These are phyloP conservation scores for Ptychochromis oligacanthus DNA, from an alignment of 2,113 vertebrate species.

Conservation along the genomic window DNA sequence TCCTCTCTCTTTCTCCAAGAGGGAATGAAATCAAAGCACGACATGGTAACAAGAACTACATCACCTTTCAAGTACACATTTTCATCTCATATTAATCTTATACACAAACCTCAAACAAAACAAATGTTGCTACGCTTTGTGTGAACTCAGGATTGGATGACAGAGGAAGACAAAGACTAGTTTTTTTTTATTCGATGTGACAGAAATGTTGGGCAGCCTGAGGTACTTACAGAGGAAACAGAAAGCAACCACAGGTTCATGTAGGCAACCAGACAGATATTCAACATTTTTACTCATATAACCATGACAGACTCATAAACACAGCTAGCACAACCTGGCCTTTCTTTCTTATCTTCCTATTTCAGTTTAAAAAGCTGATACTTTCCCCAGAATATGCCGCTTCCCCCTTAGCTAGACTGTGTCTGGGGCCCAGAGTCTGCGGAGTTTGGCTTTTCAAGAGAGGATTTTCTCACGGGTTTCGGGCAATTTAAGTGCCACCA, in stretches of 20 bases:
- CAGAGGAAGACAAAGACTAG: conserved; percentile 45
- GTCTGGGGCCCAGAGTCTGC: conserved; percentile 38
- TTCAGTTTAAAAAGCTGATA: conserved; percentile 38
- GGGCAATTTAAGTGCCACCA: conserved; percentile 91
- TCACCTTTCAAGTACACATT: conserved; percentile 58
- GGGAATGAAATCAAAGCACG: conserved; percentile 67
- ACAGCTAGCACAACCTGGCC: conserved; percentile 38
- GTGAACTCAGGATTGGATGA: conserved; percentile 16
- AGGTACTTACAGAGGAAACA: conserved; percentile 52
- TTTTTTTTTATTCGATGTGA: conserved; percentile 27
- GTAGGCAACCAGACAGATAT: conserved; percentile 66
- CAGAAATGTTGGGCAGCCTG: conserved; percentile 52
- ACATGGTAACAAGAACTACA: conserved; percentile 69
- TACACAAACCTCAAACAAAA: conserved; percentile 57
- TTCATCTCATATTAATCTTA: conserved; percentile 49
- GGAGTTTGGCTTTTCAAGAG: conserved; percentile 82
- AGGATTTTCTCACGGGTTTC: conserved; percentile 96
- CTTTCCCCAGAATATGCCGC: background rate
- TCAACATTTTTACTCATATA: conserved; percentile 33
- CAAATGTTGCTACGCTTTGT: conserved; percentile 25
- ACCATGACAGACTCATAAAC: conserved; percentile 34
- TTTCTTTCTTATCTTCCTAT: conserved; percentile 11
- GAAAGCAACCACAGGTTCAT: conserved; percentile 59
- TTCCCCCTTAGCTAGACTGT: conserved; percentile 3
- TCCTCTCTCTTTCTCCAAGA: conserved; percentile 18